Evolutionary conservation across 2,113 vertebrate genomes (phyloP).

Genomic region (Larimichthys polyactis): DNA sequence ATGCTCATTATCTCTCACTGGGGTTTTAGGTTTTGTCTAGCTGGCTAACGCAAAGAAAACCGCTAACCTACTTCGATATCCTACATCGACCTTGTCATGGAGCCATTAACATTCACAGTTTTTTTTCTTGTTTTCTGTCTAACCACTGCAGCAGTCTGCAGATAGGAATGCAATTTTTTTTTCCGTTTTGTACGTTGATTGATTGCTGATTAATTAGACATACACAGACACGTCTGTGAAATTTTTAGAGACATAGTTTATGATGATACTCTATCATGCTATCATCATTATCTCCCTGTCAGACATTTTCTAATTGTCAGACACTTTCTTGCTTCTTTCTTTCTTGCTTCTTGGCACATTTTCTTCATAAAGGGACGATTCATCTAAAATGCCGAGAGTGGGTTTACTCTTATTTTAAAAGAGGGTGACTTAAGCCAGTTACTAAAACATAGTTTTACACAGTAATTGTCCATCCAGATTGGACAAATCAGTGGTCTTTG

Average conservation of each 20-base stretch:
- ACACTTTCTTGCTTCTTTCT: neutral
- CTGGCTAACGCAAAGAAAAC: no score
- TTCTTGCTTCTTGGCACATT: neutral
- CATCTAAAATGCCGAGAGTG: neutral
- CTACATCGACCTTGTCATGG: neutral
- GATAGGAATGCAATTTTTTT: neutral
- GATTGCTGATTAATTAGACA: conserved; percentile 30
- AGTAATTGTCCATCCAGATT: neutral
- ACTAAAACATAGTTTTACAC: neutral
- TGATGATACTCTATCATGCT: conserved; percentile 25
- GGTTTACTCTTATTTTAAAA: neutral
- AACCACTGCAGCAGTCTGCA: conserved; percentile 1
- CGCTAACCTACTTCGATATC: no score
- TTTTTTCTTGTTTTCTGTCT: neutral
- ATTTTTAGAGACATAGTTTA: conserved; percentile 3
- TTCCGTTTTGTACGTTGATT: conserved; percentile 22
- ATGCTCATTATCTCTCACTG: no score
- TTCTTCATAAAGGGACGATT: neutral
- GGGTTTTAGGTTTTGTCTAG: no score
- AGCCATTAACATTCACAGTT: neutral
- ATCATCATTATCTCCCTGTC: conserved; percentile 38
- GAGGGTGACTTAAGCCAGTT: neutral
- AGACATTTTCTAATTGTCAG: neutral
- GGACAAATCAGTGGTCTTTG: neutral
- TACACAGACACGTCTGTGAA: conserved; percentile 9